Evolutionary conservation across 2,888 invertebrate genomes (phyloP), one percentile per base, ranked within the genome.

Genomic region (Euphydryas editha): DNA sequence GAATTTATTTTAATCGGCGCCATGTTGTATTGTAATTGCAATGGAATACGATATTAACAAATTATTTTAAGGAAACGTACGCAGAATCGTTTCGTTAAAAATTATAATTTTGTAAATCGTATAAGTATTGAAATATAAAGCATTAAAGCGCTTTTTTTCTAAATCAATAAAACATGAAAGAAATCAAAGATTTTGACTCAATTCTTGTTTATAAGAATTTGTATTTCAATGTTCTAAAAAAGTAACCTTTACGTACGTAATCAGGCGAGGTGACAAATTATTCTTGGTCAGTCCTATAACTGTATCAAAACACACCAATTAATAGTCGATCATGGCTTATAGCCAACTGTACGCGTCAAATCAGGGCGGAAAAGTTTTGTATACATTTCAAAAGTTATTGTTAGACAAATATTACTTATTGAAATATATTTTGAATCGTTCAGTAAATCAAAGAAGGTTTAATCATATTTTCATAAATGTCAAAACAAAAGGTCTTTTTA

Each of bases 301-400:
- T 24, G 58, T 60, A 64, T 61, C 39, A n/a, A 64, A 64, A 68
- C 51, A 63, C 63, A 67, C 49, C 60, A 61, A 64, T 58, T 58
- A 61, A 64, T 54, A 39, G 21, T 7, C 56, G 59, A 56, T 39
- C 42, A 49, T 68, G 65, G 62, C 62, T n/a, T 37, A 47, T 39
- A 58, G 65, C 62, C 68, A 68, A 47, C 44, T 39, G 30, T 21
- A 21, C 20, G 18, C 30, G 65, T 68, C 54, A 55, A 61, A 49
- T 47, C 42, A 44, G 44, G 36, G 46, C 39, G 62, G 66, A 67
- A 44, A 63, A 57, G 46, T 67, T n/a, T 62, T 42, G 42, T 42
- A 46, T 56, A 62, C n/a, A 56, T 55, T 44, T 15, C 15, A 44
- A 44, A 30, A 30, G 5, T 30, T 8, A 30, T n/a, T 44, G 42